Percentiles rank a stretch among this genome's conserved stretches.
Evolutionary conservation across 2,113 vertebrate genomes (phyloP).

Genomic region (Salvelinus sp.): DNA sequence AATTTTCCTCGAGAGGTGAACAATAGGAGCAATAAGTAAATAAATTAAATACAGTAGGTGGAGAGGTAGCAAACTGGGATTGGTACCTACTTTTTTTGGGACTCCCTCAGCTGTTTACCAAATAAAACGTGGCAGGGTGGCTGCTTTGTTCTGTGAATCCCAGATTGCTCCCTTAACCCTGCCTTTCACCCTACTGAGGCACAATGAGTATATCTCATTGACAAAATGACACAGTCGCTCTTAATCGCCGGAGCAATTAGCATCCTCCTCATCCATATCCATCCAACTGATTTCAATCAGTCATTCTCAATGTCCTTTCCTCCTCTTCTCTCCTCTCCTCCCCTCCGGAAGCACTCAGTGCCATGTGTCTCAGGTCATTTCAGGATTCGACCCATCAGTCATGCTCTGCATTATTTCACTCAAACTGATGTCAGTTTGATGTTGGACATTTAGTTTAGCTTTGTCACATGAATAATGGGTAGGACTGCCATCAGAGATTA

Average conservation of each 20-base stretch:
- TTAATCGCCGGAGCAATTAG: constrained; percentile 24
- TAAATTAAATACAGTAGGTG: no score
- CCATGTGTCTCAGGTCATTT: neutral
- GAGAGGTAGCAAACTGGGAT: no score
- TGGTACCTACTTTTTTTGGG: no score
- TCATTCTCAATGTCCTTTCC: constrained; percentile 23
- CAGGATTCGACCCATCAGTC: neutral
- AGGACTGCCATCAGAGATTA: neutral
- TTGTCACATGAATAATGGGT: neutral
- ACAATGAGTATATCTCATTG: no score
- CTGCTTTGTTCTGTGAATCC: no score
- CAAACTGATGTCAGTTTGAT: neutral
- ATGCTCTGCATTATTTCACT: neutral
- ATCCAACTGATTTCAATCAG: constrained; percentile 55
- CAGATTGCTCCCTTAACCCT: no score
- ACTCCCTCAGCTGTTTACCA: no score
- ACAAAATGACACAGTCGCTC: neutral
- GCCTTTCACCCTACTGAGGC: no score
- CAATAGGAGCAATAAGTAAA: no score
- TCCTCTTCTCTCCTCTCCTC: no score
- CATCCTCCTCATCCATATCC: constrained; percentile 31
- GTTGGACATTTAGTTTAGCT: neutral
- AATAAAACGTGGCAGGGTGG: no score
- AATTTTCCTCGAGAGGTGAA: no score
- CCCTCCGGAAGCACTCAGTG: neutral